Conservation (phyloP, 2,797 vertebrate genomes). For the Craterocephalus amniculus region DNA sequence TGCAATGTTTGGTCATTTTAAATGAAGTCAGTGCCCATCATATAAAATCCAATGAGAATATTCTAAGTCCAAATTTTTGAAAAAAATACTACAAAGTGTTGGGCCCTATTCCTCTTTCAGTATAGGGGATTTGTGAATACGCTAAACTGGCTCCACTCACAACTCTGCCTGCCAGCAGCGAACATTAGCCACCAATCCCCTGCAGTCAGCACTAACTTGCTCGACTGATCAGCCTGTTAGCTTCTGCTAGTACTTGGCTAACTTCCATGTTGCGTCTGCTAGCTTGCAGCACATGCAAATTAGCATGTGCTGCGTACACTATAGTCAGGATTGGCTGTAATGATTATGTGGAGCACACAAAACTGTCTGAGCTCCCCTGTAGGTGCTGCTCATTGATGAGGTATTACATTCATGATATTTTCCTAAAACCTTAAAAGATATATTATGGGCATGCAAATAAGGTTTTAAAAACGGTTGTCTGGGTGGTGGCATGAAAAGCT, state of each 20-base stretch:
- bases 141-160: background rate
- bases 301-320: background rate
- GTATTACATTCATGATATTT: too few relatives aligned
- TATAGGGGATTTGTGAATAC: background rate
- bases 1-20: background rate
- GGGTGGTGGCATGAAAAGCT: too few relatives aligned
- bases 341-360: background rate
- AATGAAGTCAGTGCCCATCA: background rate
- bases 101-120: background rate
- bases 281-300: background rate
- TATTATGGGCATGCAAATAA: too few relatives aligned
- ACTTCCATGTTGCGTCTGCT: background rate
- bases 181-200: background rate
- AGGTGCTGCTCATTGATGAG: too few relatives aligned
- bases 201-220: background rate
- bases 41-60: background rate
- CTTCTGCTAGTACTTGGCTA: background rate
- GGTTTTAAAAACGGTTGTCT: too few relatives aligned
- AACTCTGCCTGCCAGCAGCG: background rate
- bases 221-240: background rate
- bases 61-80: background rate
- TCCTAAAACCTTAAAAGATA: too few relatives aligned
- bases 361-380: background rate
- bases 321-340: background rate
- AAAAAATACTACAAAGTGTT: background rate